phyloP scores from a whole-genome alignment of 2,797 vertebrate genomes.

The Streptopelia turtur region DNA sequence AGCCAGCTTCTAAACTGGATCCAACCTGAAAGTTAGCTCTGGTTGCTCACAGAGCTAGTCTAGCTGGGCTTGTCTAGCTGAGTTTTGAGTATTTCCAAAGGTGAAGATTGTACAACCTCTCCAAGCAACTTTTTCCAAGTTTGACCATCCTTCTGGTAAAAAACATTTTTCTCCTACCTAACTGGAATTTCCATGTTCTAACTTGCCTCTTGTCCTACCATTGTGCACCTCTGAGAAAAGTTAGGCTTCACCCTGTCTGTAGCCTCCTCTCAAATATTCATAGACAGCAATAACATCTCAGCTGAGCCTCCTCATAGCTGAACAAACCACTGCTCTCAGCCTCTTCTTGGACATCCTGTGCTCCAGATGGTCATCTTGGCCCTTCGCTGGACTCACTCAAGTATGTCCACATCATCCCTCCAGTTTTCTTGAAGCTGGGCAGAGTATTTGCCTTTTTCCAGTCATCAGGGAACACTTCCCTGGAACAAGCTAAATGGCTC shows the following conservation, averaged over 20 bases:
- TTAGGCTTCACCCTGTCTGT: neutral
- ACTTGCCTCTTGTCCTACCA: neutral
- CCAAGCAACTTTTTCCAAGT: neutral
- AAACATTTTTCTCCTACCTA: neutral
- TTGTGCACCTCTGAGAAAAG: neutral
- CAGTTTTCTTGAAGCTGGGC: neutral
- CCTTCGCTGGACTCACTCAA: neutral
- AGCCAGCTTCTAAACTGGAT: neutral
- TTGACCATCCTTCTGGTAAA: neutral
- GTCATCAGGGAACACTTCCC: accelerated
- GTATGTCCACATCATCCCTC: neutral
- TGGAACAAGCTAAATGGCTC: neutral
- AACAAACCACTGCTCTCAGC: neutral
- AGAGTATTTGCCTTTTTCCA: neutral
- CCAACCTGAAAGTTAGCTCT: neutral
- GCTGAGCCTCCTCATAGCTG: neutral
- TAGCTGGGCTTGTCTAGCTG: neutral
- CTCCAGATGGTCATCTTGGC: neutral
- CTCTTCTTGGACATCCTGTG: neutral
- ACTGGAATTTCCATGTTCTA: neutral
- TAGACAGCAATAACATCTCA: neutral
- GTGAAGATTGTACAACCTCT: neutral
- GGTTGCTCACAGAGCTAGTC: neutral
- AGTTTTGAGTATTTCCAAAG: neutral
- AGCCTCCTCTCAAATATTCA: neutral